Percentiles rank a stretch among this genome's conserved stretches.
phyloP scores from a whole-genome alignment of 2,113 vertebrate genomes.

The Silurus meridionalis region DNA sequence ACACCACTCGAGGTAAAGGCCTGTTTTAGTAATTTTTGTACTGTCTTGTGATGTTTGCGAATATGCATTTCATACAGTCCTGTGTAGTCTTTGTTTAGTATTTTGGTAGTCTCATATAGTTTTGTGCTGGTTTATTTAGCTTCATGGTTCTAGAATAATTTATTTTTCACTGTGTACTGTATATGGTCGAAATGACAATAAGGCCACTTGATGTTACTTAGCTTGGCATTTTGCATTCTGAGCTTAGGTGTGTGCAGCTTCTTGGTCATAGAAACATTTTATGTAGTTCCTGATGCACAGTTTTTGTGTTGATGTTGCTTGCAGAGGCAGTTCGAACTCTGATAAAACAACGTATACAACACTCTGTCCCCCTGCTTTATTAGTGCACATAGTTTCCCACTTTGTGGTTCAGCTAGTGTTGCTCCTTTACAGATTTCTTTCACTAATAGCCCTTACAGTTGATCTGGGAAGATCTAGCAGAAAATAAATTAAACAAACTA shows the following conservation, averaged over 20 bases:
- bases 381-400: neutral
- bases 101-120: no score
- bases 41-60: no score
- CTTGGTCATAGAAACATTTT: neutral
- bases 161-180: no score
- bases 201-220: no score
- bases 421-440: neutral
- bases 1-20: neutral
- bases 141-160: no score
- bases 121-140: no score
- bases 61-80: no score
- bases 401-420: neutral
- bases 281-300: neutral
- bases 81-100: no score
- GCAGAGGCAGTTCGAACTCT: neutral
- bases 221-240: neutral
- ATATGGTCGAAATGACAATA: no score
- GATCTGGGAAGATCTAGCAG: neutral
- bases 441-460: neutral
- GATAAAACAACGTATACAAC: neutral
- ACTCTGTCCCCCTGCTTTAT: neutral
- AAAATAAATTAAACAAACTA: neutral
- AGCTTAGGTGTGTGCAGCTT: neutral
- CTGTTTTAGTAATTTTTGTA: no score
- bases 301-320: neutral